These are phyloP conservation scores for Xenopus laevis DNA, from an alignment of 2,113 vertebrate genomes.

Conservation along the genomic window DNA sequence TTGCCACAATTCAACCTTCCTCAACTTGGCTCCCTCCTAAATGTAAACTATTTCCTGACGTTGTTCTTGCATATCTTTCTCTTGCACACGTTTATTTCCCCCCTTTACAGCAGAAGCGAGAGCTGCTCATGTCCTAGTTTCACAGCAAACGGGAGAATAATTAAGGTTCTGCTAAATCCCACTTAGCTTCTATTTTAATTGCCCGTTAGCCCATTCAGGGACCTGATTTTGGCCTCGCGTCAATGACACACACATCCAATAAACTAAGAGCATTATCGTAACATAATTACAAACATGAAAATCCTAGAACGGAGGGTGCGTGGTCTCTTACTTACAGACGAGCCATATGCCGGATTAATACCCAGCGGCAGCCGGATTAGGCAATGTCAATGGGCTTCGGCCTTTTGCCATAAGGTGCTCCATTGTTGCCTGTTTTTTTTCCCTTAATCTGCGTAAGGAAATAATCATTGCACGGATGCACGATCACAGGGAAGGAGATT, in stretches of 20 bases:
- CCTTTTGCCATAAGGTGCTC: background rate
- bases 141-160: too few species aligned
- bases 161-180: too few species aligned
- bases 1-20: too few species aligned
- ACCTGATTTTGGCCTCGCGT: too few species aligned
- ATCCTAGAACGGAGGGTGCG: background rate
- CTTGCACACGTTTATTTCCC: too few species aligned
- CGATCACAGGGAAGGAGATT: background rate
- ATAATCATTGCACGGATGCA: slow-evolving; percentile 15
- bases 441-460: slow-evolving; percentile 24
- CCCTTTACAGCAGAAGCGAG: too few species aligned
- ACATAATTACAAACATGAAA: background rate
- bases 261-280: slow-evolving; percentile 32
- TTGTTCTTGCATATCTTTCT: too few species aligned
- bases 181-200: too few species aligned
- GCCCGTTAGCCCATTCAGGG: too few species aligned
- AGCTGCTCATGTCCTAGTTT: too few species aligned
- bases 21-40: too few species aligned
- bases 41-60: too few species aligned
- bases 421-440: background rate
- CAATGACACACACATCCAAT: slow-evolving; percentile 1
- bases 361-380: slow-evolving; percentile 2
- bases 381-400: background rate
- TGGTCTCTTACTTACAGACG: slow-evolving; percentile 22
- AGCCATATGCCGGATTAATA: slow-evolving; percentile 24